Base-by-base conservation (phyloP, 2,797 vertebrate species). In the Astyanax mexicanus region DNA sequence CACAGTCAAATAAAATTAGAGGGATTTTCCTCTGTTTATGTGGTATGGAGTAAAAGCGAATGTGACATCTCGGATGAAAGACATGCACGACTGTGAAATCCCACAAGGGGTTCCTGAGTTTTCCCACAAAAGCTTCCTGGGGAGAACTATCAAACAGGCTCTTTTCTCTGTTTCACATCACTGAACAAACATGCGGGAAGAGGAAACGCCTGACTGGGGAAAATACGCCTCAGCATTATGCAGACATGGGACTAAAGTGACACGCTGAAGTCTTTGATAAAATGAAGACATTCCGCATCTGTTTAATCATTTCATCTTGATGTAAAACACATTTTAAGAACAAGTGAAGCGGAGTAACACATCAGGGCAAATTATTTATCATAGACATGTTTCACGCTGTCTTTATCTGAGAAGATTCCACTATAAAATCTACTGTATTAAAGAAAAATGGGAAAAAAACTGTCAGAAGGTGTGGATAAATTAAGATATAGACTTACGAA, bases 401-500 rank as follows among this genome's bases (percentile, higher is more conserved):
- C 10, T 5, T n/a, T 5, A 51, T 61, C 17, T 49, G 19, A 54
- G 27, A 67, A 55, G 12, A 75, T 62, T 8, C 54, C 12, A 40
- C 37, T 40, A 37, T 4, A 25, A 75, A 6, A 38, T 58, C 23
- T 6, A 15, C 44, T n/a, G 7, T 21, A 38, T 21, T 32, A 44
- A 8, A 8, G 13, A n/a, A 10, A 37, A 66, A 27, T 19, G 10
- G 5, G n/a, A 12, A 1, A 3, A 40, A 44, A 29, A 73, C 7
- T 58, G 11, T 38, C 27, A 45, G 27, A 2, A 72, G 51, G 42
- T 38, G 35, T 49, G 47, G 40, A 71, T 32, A 42, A 72, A 72
- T 67, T 37, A 49, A 73, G 72, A 68, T 37, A 58, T 58, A 44
- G 29, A 79, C 76, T 83, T 79, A 83, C 73, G 45, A 69, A 71